Conservation (phyloP, 1,140 invertebrate species). For the Ceratina australensis region DNA sequence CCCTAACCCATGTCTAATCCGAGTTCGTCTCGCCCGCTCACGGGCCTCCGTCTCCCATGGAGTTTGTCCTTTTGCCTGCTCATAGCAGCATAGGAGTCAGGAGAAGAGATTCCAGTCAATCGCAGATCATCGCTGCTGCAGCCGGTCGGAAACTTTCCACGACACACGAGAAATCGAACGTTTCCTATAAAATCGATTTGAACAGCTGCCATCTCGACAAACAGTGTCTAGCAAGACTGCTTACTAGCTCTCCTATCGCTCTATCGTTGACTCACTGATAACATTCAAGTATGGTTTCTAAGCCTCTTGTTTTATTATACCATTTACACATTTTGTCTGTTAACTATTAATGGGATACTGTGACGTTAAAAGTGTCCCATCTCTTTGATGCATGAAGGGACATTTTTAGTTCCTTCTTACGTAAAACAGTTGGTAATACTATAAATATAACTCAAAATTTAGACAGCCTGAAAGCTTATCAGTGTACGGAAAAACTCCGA, state of each 20-base stretch:
- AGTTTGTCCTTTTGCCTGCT: conserved; percentile 58
- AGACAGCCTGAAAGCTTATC: neutral
- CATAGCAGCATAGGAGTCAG: conserved; percentile 1
- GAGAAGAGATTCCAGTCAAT: conserved; percentile 24
- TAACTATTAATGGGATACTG: no score
- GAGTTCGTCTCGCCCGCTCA: conserved; percentile 72
- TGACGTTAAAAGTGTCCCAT: no score
- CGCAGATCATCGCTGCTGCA: conserved; percentile 38
- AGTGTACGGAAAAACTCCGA: neutral
- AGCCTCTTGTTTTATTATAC: no score
- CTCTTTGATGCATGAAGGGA: no score
- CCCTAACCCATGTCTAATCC: conserved; percentile 74
- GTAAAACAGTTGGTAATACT: no score
- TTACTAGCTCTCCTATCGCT: neutral
- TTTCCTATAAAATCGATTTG: conserved; percentile 20
- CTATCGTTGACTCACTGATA: neutral
- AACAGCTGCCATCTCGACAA: conserved; percentile 33
- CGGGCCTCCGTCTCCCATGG: conserved; percentile 60
- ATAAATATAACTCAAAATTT: neutral
- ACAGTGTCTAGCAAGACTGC: neutral
- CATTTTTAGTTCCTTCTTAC: no score
- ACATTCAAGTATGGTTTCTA: neutral
- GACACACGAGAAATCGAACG: neutral
- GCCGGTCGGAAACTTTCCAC: conserved; percentile 35
- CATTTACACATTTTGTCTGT: no score